Evolutionary conservation across 2,797 vertebrate species (phyloP), one percentile per base, ranked within the genome.

Genomic region (Phrynocephalus guinanensis): DNA sequence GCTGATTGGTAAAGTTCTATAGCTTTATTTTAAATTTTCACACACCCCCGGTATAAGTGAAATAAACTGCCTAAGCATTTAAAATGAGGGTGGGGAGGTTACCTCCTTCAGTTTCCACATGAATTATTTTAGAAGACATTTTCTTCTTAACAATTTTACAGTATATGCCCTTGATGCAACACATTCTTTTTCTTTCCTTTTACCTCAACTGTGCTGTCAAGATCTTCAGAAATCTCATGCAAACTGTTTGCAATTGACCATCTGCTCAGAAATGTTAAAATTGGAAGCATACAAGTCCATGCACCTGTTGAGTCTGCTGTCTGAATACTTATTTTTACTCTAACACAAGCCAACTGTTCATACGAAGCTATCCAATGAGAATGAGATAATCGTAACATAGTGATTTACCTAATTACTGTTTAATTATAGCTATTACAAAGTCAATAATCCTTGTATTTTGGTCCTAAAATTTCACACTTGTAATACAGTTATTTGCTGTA

Each of bases 401-500:
- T 83, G 9, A 18, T 86, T 91, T 86, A 15, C 70, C 68, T 75
- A 86, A 9, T 86, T 88, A 70, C n/a, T 70, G 22, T 13, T 88
- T 90, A 88, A 71, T 26, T 90, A n/a, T 22, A 48, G 5, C 3
- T 33, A 6, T 87, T 90, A 81, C 77, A 90, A 87, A 91, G 86
- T 83, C 30, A 81, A 76, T 30, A 91, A 85, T 18, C 78, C n/a
- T 75, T 76, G 68, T 30, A 16, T 78, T 60, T 66, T 73, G 3
- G 56, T 85, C 80, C 33, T 30, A 33, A 67, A 85, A 80, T 75
- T 18, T 80, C 72, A 79, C 79, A 85, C 79, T 2, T 86, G 63
- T 4, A 60, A 30, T 38, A 22, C n/a, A 63, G 44, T 83, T 70
- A 77, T 20, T 72, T 85, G 84, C 78, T 26, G 68, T 8, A 81